Base-by-base conservation (phyloP, 2,888 invertebrate genomes). In the Parnassius smintheus region DNA sequence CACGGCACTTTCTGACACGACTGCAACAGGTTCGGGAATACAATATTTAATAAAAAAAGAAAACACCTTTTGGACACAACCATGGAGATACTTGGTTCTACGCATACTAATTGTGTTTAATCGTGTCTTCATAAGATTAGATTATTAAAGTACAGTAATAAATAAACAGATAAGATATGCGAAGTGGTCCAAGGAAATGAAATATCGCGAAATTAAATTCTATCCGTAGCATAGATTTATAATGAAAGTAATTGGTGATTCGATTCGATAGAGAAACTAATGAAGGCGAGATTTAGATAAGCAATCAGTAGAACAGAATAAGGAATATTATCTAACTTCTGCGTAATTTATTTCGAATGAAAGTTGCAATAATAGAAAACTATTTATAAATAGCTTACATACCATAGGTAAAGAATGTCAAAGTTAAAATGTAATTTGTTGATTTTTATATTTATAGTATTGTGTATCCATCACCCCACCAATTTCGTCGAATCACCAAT, bases 121-220 rank as follows among this genome's bases (percentile, higher is more conserved):
- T 41, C 22, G 18, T 13, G 65, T 59, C 55, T 48, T 50, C 42
- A 9, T 53, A 56, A 56, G 65, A 63, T 65, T 63, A 69, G 64
- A 73, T 71, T 72, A 9, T n/a, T 9, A 61, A 68, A 70, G 73
- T 73, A 71, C 57, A 60, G 60, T 72, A 75, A 70, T 66, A 60
- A 62, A 35, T 35, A 35, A 35, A 61, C 55, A 65, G 86, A 88
- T 86, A 78, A 86, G 86, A 86, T 84, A 84, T 56, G 60, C 65
- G 66, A 89, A 82, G 71, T 86, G 72, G 88, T 76, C 72, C 87
- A 85, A 83, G 82, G 80, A 80, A 82, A 78, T 78, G 72, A 74
- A 18, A 76, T 57, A 57, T 48, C 48, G 57, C 12, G 41, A 49
- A 48, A 50, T 57, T 50, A 42, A 48, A 62, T 57, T 53, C 53